Evolutionary conservation across 2,113 vertebrate genomes (phyloP), one percentile per base, ranked within the genome.

Genomic region (Ammodytes dubius): DNA sequence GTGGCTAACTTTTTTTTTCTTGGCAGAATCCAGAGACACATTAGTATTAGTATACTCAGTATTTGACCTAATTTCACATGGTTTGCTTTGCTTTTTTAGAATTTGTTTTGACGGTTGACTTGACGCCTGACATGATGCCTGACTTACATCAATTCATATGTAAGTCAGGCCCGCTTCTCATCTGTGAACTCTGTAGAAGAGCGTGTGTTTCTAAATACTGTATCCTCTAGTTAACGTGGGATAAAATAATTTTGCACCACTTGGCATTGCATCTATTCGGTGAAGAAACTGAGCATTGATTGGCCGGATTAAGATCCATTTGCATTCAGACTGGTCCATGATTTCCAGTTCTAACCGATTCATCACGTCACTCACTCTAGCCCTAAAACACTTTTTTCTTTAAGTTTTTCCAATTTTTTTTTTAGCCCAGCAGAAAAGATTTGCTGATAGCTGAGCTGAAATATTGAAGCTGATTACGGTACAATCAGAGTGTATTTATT

Each of bases 221-320:
- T 58, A 59, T 9, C 57, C 57, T 74, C 43, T 19, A 52, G 54
- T 68, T 87, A 65, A 75, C 19, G 37, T 45, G 45, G 74, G 77
- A 87, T 68, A 61, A 82, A 77, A 69, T 69, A 9, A 45, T 56
- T 80, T 75, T 61, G 49, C 27, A 39, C 63, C 64, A 42, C 45
- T 4, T 19, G 74, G 43, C 70, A 14, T 70, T 78, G 11, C 60
- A 72, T 82, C 61, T 54, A 74, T 83, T 72, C 63, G 66, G 59
- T 50, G 45, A 75, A 47, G 81, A 87, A 86, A 88, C 84, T 90
- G 54, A 86, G 49, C 79, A 88, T 91, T 83, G 82, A 91, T 90
- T 84, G 67, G 74, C 52, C 65, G 11, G 50, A 79, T 19, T 74
- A 83, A 46, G 53, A 64, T 60, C 61, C 52, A 86, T 88, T 88